These are phyloP conservation scores for Plutomurus gul DNA, from an alignment of 1,140 invertebrate genomes.

Conservation along the genomic window DNA sequence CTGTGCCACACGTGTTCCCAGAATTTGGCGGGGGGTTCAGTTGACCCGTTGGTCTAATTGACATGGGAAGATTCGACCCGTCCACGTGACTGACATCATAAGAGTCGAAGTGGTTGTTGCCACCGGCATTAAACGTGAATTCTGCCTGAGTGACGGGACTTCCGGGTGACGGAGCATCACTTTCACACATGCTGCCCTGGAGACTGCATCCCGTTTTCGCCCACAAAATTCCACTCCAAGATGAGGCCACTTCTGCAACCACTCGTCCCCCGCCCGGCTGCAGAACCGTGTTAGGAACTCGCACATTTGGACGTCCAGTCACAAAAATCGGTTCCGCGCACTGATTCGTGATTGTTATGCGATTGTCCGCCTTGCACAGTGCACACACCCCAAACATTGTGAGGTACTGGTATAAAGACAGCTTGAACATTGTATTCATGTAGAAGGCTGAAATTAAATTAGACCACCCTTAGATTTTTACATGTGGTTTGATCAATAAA, in stretches of 20 bases:
- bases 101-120: not conserved
- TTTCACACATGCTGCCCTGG: not conserved
- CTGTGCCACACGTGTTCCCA: not conserved
- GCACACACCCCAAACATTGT: not conserved
- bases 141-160: not conserved
- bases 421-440: not conserved
- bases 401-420: not conserved
- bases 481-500: no score
- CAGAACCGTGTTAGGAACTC: not conserved
- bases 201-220: not conserved
- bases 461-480: no score
- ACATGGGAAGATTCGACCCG: not conserved
- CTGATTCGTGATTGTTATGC: not conserved
- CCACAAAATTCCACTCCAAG: not conserved
- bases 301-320: not conserved
- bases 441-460: not conserved
- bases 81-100: not conserved
- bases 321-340: not conserved
- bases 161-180: not conserved
- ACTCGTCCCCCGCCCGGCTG: not conserved
- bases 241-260: not conserved
- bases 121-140: not conserved
- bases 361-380: not conserved
- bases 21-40: not conserved
- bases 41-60: not conserved